phyloP scores from a whole-genome alignment of 2,797 vertebrate genomes.

The Lepus oiostolus region DNA sequence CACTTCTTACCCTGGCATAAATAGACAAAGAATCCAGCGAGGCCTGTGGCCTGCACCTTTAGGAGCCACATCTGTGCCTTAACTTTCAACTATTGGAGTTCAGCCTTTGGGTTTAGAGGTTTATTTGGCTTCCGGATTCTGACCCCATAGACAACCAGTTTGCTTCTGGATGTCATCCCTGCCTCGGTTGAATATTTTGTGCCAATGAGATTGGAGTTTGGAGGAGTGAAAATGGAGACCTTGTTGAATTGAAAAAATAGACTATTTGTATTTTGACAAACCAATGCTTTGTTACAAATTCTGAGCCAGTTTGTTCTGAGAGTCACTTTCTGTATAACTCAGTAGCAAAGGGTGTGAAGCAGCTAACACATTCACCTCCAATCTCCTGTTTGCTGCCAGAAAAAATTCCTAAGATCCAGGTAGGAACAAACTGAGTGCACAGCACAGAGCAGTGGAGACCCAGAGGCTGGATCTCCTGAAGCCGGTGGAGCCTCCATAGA shows the following conservation, averaged over 20 bases:
- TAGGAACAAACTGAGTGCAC: background rate
- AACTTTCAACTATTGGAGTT: background rate
- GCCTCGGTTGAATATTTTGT: background rate
- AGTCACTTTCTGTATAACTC: background rate
- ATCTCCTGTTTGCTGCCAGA: background rate
- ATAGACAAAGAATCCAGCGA: background rate
- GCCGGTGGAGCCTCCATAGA: background rate
- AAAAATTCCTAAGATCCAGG: background rate
- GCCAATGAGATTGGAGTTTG: background rate
- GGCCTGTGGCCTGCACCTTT: background rate
- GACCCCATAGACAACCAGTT: background rate
- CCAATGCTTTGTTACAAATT: slow-evolving; percentile 24
- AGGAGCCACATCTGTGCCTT: background rate
- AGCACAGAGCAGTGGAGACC: background rate
- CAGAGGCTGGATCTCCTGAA: background rate
- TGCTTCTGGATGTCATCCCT: slow-evolving; percentile 17
- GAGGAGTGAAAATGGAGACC: background rate
- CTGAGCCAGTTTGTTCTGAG: slow-evolving; percentile 13
- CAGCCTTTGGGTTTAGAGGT: background rate
- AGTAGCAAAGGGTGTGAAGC: background rate
- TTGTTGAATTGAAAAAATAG: background rate
- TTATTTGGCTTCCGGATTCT: background rate
- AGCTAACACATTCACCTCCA: background rate
- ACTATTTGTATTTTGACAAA: slow-evolving; percentile 37
- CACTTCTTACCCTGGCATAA: background rate